A percentile compares a stretch with the other conserved stretches of the same genome.
These are phyloP conservation scores for Mythimna pallens DNA, from an alignment of 2,888 invertebrate genomes.

Conservation along the genomic window DNA sequence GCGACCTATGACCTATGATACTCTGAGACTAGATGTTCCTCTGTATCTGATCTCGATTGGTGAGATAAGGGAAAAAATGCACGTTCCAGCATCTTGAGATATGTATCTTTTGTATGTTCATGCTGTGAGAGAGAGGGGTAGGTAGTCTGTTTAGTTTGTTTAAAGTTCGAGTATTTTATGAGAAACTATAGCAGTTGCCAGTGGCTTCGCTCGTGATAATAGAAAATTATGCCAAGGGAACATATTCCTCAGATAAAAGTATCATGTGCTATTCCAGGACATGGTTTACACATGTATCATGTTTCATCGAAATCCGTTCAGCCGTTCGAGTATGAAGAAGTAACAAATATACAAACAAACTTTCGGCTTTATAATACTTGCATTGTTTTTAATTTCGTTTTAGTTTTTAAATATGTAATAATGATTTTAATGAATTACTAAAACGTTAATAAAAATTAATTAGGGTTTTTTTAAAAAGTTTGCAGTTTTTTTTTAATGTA, in stretches of 20 bases:
- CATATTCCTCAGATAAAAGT: too few relatives aligned
- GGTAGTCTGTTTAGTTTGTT: not conserved
- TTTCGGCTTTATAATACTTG: too few relatives aligned
- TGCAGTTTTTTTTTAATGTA: not conserved
- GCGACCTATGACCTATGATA: slow-evolving; percentile 62
- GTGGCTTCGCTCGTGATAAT: too few relatives aligned
- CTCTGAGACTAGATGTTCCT: slow-evolving; percentile 54
- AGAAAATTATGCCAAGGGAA: too few relatives aligned
- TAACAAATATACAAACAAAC: too few relatives aligned
- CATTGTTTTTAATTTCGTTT: not conserved
- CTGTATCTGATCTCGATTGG: slow-evolving; percentile 61
- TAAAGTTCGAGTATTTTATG: not conserved
- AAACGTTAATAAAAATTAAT: not conserved
- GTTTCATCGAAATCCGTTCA: too few relatives aligned
- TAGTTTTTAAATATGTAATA: not conserved
- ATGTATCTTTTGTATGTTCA: slow-evolving; percentile 34
- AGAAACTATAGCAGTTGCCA: not conserved
- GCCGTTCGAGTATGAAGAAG: too few relatives aligned
- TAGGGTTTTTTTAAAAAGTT: too few relatives aligned
- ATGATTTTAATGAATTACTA: not conserved
- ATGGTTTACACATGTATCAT: too few relatives aligned
- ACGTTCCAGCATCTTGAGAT: slow-evolving; percentile 56
- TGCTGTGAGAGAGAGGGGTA: slow-evolving; percentile 27
- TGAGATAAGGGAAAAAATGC: slow-evolving; percentile 60
- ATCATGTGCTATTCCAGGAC: too few relatives aligned